A percentile compares a stretch with the other conserved stretches of the same genome.
Evolutionary conservation across 2,888 invertebrate genomes (phyloP).

Genomic region (Sylvicola cinctus): DNA sequence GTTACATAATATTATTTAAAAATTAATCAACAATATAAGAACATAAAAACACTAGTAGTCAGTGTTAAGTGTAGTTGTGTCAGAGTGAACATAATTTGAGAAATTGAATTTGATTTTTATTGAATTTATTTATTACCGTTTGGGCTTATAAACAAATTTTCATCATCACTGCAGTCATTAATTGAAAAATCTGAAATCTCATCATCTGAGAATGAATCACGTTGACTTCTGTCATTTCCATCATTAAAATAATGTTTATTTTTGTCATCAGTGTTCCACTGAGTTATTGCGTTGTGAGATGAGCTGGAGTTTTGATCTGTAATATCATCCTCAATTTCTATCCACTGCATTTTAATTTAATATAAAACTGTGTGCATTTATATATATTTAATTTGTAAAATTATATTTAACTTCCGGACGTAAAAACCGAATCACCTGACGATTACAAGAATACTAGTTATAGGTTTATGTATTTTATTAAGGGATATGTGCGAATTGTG

Average conservation of each 20-base stretch:
- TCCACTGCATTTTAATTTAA: background rate
- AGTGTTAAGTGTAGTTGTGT: background rate
- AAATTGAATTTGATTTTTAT: background rate
- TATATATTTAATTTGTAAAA: too few relatives aligned
- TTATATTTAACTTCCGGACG: too few relatives aligned
- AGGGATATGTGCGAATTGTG: too few relatives aligned
- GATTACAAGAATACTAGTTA: too few relatives aligned
- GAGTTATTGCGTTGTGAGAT: background rate
- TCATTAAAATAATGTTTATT: background rate
- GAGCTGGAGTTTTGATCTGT: background rate
- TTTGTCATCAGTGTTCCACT: background rate
- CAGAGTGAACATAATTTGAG: background rate
- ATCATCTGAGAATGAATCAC: conserved; percentile 19
- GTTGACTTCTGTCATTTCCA: background rate
- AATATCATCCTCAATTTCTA: background rate
- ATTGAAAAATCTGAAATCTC: conserved; percentile 43
- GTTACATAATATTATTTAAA: too few relatives aligned
- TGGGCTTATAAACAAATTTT: conserved; percentile 16
- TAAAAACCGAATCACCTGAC: too few relatives aligned
- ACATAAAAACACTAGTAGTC: conserved; percentile 2
- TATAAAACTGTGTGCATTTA: too few relatives aligned
- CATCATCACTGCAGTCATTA: conserved; percentile 62
- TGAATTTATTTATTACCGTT: background rate
- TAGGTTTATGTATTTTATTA: too few relatives aligned
- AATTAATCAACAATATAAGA: too few relatives aligned